Conservation (phyloP, 1,140 invertebrate species). For the Paramacrobiotus metropolitanus region DNA sequence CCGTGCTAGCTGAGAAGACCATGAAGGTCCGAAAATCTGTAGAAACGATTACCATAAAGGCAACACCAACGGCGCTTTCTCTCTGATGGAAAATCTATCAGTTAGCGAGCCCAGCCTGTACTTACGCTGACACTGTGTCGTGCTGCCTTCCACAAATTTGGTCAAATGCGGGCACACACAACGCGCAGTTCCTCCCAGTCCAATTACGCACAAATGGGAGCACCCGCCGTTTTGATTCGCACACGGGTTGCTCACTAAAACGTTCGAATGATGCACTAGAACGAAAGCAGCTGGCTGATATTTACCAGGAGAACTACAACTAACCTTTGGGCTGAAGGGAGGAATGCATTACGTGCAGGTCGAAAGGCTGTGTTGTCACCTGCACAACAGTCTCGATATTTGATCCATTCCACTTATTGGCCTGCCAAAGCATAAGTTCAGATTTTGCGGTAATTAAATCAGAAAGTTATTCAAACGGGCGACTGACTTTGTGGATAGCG, state of each 20-base stretch:
- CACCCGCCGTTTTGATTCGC: constrained; percentile 32
- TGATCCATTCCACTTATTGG: constrained; percentile 39
- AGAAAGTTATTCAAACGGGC: too few species aligned
- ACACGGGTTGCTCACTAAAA: constrained; percentile 29
- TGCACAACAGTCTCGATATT: constrained; percentile 31
- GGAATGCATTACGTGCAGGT: constrained; percentile 55
- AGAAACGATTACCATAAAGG: neutral
- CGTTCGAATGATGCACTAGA: neutral
- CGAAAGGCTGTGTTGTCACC: constrained; percentile 52
- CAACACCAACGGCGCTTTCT: neutral
- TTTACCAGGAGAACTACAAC: constrained; percentile 16
- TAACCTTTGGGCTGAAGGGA: constrained; percentile 37
- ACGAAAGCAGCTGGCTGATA: too few species aligned
- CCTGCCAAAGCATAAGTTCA: constrained; percentile 16
- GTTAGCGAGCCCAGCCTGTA: neutral
- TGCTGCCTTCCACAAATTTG: constrained; percentile 26
- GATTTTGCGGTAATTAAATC: too few species aligned
- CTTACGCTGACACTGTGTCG: neutral
- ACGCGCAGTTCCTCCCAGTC: constrained; percentile 31
- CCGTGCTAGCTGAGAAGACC: constrained; percentile 42
- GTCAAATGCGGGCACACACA: constrained; percentile 58
- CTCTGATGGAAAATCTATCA: neutral
- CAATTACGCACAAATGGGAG: constrained; percentile 37
- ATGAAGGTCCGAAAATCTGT: constrained; percentile 24
- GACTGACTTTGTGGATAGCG: constrained; percentile 37